Evolutionary conservation across 2,797 vertebrate genomes (phyloP).

Genomic region (Anguilla anguilla): DNA sequence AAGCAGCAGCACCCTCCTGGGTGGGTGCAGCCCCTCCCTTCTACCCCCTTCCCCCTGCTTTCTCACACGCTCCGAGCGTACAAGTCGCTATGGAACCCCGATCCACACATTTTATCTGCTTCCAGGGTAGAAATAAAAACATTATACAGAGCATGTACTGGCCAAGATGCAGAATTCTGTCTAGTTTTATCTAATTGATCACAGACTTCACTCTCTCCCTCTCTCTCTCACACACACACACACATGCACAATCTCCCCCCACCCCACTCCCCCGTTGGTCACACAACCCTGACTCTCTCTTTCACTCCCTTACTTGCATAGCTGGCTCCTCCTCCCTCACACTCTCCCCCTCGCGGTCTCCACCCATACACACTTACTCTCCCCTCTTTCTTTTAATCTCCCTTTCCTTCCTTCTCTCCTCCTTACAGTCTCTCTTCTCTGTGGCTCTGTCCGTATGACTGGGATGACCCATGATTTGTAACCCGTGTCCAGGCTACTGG

Average conservation of each 20-base stretch:
- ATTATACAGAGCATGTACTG: background rate
- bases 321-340: background rate
- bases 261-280: background rate
- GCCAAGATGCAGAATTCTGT: background rate
- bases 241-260: background rate
- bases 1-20: background rate
- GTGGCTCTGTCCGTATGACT: background rate
- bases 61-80: constrained; percentile 8
- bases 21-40: too few species aligned
- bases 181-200: constrained; percentile 21
- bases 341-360: too few species aligned
- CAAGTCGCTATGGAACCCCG: background rate
- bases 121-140: background rate
- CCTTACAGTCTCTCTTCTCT: background rate
- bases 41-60: background rate
- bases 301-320: background rate
- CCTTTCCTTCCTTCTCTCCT: background rate
- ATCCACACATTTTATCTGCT: constrained; percentile 28
- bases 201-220: constrained; percentile 1
- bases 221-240: background rate
- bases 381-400: background rate
- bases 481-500: background rate
- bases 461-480: background rate
- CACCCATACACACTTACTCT: background rate
- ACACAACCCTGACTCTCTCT: background rate